Evolutionary conservation across 2,888 invertebrate species (phyloP).

Genomic region (Torymus aiolomorphi): DNA sequence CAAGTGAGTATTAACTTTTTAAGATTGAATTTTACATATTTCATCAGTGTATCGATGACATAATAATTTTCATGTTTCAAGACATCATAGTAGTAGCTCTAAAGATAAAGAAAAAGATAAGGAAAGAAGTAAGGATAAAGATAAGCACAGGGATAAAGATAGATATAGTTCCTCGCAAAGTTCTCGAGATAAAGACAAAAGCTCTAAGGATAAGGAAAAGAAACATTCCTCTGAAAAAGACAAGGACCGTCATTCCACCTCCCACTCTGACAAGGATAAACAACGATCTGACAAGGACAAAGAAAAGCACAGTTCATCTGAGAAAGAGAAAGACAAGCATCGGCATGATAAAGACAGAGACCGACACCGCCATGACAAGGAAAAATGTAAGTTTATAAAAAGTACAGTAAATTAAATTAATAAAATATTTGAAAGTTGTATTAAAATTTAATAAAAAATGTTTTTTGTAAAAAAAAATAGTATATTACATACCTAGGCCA

Average conservation of each 20-base stretch:
- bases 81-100: constrained; percentile 73
- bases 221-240: constrained; percentile 71
- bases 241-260: constrained; percentile 70
- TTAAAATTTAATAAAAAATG: too few species aligned
- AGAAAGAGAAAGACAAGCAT: constrained; percentile 74
- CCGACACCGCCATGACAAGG: constrained; percentile 73
- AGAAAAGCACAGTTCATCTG: constrained; percentile 69
- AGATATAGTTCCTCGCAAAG: constrained; percentile 74
- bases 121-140: constrained; percentile 72
- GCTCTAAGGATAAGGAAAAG: constrained; percentile 71
- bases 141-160: constrained; percentile 73
- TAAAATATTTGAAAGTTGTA: too few species aligned
- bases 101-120: constrained; percentile 74
- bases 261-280: constrained; percentile 69
- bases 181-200: constrained; percentile 72
- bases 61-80: constrained; percentile 57
- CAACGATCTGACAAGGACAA: constrained; percentile 72
- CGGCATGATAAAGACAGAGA: constrained; percentile 73
- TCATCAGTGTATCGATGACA: too few species aligned
- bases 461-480: too few species aligned
- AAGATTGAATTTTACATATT: neutral
- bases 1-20: constrained; percentile 61
- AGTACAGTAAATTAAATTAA: neutral
- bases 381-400: constrained; percentile 66
- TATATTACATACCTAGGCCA: too few species aligned